Evolutionary conservation across 2,113 vertebrate genomes (phyloP), one percentile per base, ranked within the genome.

Genomic region (Bombycilla garrulus): DNA sequence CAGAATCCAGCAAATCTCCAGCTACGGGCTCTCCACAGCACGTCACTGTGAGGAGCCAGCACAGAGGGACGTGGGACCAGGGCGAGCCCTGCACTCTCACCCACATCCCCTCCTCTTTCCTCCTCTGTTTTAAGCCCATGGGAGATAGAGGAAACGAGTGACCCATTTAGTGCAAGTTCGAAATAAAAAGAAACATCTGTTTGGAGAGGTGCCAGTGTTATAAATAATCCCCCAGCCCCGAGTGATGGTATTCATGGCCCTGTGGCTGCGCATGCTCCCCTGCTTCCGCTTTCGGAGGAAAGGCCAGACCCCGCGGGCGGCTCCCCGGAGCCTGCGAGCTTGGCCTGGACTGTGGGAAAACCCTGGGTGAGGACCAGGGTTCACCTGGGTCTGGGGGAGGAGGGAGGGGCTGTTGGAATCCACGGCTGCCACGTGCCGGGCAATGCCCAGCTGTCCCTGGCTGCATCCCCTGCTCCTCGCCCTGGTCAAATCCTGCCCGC

Each of bases 111-210:
- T 53, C 60, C 3, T 8, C 70, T 67, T 72, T 80, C 82, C 78
- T 82, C 51, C 71, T 87, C 60, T 19, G 8, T 18, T 79, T 79
- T 66, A 94, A 95, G 76, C 97, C 97, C 96, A 80, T 64, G 96
- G 95, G 97, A 95, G 81, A 95, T 2, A 4, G 64, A 94, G 96
- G 97, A 97, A 98, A 97, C 61, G 94, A 98, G 97, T 86, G 97
- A 97, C 96, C 97, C 96, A 85, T 81, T 97, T 97, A 97, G 86
- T 76, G 76, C 53, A 77, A 97, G 94, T 96, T 96, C 91, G 96
- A 90, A 98, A 97, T 98, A 98, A 98, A 98, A 97, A 0, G 70
- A 97, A 98, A 98, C 97, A 98, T 98, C 98, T 98, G 98, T 97
- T 98, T 98, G 98, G 98, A 97, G 77, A 15, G 11, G 61, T 56